These are phyloP conservation scores for Mesocricetus auratus DNA, from an alignment of 2,113 vertebrate species.

Conservation along the genomic window DNA sequence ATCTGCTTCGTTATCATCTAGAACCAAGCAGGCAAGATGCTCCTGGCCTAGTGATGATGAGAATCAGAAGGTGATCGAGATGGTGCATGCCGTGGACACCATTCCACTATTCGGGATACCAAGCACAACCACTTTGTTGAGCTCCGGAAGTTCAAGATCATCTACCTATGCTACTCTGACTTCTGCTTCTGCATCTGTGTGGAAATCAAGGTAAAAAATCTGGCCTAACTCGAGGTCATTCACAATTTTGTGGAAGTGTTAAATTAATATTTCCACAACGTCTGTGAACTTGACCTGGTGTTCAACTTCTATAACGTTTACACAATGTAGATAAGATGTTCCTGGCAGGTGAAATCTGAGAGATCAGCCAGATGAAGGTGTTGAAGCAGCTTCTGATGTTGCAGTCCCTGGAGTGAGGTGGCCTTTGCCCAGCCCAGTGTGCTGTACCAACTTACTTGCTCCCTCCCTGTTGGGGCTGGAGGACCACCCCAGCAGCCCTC, in stretches of 20 bases:
- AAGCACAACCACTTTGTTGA: slow-evolving; percentile 68
- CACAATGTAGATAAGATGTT: slow-evolving; percentile 99
- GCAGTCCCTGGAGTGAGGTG: slow-evolving; percentile 93
- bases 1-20: not conserved
- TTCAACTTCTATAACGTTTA: slow-evolving; percentile 99
- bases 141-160: slow-evolving; percentile 98
- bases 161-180: slow-evolving; percentile 95
- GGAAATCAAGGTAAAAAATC: slow-evolving; percentile 96
- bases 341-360: slow-evolving; percentile 95
- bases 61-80: not conserved
- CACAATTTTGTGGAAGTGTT: slow-evolving; percentile 98
- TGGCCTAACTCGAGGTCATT: slow-evolving; percentile 97
- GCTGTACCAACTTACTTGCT: not conserved
- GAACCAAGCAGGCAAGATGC: not conserved
- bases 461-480: not conserved
- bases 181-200: slow-evolving; percentile 98
- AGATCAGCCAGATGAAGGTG: slow-evolving; percentile 98
- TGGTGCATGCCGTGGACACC: not conserved
- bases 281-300: slow-evolving; percentile 96
- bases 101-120: not conserved
- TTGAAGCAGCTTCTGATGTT: slow-evolving; percentile 97
- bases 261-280: slow-evolving; percentile 98
- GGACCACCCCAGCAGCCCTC: not conserved
- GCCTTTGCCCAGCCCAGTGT: not conserved
- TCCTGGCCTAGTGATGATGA: not conserved